Evolutionary conservation across 2,797 vertebrate genomes (phyloP), one percentile per base, ranked within the genome.

Genomic region (Morelia viridis): DNA sequence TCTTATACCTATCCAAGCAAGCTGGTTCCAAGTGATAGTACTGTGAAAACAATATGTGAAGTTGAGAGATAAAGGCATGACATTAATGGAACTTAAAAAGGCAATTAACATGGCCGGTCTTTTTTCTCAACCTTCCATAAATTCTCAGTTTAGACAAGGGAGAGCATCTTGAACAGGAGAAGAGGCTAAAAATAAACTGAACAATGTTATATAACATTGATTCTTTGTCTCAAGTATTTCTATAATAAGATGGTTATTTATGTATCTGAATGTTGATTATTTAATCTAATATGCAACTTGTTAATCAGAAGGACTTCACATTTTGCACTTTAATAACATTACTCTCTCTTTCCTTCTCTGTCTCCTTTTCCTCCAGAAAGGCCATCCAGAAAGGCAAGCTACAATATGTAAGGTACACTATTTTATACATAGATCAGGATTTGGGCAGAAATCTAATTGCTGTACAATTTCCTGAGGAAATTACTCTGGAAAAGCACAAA

Each of bases 11-110:
- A 76, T 10, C n/a, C 28, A 90, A 26, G 58, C 68, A 88, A 58
- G 31, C 46, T 90, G 85, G 65, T 31, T 90, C n/a, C 53, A 87
- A 87, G 50, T 41, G 89, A 90, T 58, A 93, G 4, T 58, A 35
- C 26, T 53, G 50, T 57, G 50, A 84, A 92, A 84, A 58, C 50
- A 88, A 86, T 60, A 65, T 24, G 15, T n/a, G 28, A 31, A 91
- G 41, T 71, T 26, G 58, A 26, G 71, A 88, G 89, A 64, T 68
- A 83, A 92, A 90, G 84, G n/a, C 7, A 24, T n/a, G 61, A 87
- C 65, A n/a, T 19, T 80, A 28, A 71, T 50, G 87, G 46, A 85
- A 80, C 9, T 50, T 65, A 41, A 58, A 62, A 64, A 58, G n/a
- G 41, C 56, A 88, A 83, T 90, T n/a, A 89, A 88, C 56, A 6